Evolutionary conservation across 2,113 vertebrate genomes (phyloP).

Genomic region (Prochilodus magdalenae): DNA sequence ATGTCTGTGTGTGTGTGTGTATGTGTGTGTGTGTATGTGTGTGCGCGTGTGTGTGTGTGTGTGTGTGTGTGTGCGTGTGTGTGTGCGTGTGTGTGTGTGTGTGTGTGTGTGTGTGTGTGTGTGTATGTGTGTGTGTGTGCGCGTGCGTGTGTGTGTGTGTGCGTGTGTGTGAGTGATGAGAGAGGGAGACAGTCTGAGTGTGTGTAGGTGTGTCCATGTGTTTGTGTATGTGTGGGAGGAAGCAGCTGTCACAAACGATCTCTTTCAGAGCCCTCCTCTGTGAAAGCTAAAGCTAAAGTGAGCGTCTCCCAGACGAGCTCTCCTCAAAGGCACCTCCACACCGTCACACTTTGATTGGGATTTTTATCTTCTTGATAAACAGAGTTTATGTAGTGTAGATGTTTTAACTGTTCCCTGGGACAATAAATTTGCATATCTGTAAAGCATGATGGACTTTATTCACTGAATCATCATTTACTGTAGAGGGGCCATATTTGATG

Average conservation of each 20-base stretch:
- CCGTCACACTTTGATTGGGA: not conserved
- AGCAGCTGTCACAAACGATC: constrained; percentile 67
- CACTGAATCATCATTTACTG: too few species aligned
- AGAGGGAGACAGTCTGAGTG: constrained; percentile 29
- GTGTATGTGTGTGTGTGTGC: not conserved
- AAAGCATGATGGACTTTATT: too few species aligned
- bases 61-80: constrained; percentile 53
- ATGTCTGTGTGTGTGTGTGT: constrained; percentile 33
- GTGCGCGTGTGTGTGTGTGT: constrained; percentile 56
- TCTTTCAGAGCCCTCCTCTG: constrained; percentile 64
- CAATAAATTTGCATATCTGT: not conserved
- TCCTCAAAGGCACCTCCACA: constrained; percentile 51
- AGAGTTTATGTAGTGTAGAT: not conserved
- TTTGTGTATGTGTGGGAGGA: constrained; percentile 65
- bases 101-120: constrained; percentile 60
- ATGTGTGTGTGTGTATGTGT: constrained; percentile 41
- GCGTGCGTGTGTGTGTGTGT: constrained; percentile 26
- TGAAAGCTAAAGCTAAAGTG: constrained; percentile 65
- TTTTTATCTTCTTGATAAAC: constrained; percentile 18
- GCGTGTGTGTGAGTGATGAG: constrained; percentile 56
- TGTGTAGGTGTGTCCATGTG: constrained; percentile 21
- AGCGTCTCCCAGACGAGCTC: constrained; percentile 50
- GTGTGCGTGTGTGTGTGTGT: constrained; percentile 39
- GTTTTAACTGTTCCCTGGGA: not conserved
- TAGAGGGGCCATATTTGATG: too few species aligned